Base-by-base conservation (phyloP, 2,888 invertebrate species). In the Alviniconcha strummeri region DNA sequence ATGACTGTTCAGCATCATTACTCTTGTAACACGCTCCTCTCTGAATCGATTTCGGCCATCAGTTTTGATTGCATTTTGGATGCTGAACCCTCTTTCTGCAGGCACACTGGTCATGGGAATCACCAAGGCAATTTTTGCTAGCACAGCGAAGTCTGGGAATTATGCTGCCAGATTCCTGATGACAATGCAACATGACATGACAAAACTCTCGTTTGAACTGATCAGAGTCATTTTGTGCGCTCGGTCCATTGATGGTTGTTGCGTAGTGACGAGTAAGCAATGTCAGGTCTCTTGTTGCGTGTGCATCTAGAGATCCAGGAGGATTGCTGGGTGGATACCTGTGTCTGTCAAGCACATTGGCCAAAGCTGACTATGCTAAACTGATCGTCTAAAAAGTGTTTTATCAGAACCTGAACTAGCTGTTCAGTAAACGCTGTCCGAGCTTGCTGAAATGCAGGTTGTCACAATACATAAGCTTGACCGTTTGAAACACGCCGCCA, bases 81-180 rank as follows among this genome's bases (percentile, higher is more conserved):
- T n/a, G 17, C 71, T 71, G 71, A 71, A 71, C 8, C 71, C 71
- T 71, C 71, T 71, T n/a, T 71, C 71, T 7, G 17, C 13, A 19
- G 71, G n/a, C 13, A 71, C 71, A 19, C 71, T 71, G 71, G 71
- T 17, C n/a, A 71, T n/a, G n/a, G 71, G 71, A 19, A 71, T 71
- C 8, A 71, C n/a, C 17, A 71, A 1, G 17, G 71, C 71, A 71
- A 71, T 71, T 71, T 71, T 13, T 71, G 71, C 71, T 7, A 71
- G 19, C 13, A 71, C 8, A 71, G 5, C 71, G 17, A 71, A 71
- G 71, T 71, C 71, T 4, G 5, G 71, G 17, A n/a, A 71, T n/a
- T 71, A n/a, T 19, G 19, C 71, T 8, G 71, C 13, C 71, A 71
- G 19, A n/a, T 71, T 13, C 8, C n/a, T 71, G 71, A 71, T 71